A percentile compares a stretch with the other conserved stretches of the same genome.
phyloP scores from a whole-genome alignment of 2,113 vertebrate genomes.

The Smithornis capensis region DNA sequence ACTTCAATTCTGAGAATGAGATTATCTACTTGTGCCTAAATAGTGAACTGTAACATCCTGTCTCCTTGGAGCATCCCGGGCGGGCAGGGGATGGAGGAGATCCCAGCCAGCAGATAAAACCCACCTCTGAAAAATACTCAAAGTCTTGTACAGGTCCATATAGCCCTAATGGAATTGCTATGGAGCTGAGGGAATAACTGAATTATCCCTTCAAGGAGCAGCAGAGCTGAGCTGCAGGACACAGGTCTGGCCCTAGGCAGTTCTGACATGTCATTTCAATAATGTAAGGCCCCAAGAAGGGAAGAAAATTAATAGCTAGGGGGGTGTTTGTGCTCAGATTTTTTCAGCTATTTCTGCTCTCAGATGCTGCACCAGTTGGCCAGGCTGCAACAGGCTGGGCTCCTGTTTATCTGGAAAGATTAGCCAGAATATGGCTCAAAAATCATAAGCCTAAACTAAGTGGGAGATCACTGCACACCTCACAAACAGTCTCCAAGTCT shows the following conservation, averaged over 20 bases:
- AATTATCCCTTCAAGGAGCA: neutral
- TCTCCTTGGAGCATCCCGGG: neutral
- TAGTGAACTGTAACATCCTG: neutral
- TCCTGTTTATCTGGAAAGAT: neutral
- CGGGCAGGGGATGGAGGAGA: neutral
- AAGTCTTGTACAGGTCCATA: neutral
- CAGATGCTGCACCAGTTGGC: neutral
- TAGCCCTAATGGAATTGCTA: rapidly evolving
- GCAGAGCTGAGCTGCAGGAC: neutral
- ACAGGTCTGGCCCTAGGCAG: neutral
- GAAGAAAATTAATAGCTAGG: neutral
- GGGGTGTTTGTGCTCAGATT: neutral
- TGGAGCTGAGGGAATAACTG: neutral
- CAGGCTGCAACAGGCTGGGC: neutral
- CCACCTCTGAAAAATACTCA: neutral
- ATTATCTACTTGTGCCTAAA: neutral
- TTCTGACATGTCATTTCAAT: neutral
- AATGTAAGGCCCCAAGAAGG: neutral
- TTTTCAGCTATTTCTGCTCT: neutral
- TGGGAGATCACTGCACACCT: neutral
- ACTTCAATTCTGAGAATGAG: neutral
- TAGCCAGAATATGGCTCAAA: neutral
- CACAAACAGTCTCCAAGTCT: neutral
- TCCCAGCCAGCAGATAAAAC: neutral
- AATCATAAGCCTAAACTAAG: neutral